A percentile compares a stretch with the other conserved stretches of the same genome.
These are phyloP conservation scores for Drosophila parvula DNA, from an alignment of 1,140 invertebrate genomes.

Conservation along the genomic window DNA sequence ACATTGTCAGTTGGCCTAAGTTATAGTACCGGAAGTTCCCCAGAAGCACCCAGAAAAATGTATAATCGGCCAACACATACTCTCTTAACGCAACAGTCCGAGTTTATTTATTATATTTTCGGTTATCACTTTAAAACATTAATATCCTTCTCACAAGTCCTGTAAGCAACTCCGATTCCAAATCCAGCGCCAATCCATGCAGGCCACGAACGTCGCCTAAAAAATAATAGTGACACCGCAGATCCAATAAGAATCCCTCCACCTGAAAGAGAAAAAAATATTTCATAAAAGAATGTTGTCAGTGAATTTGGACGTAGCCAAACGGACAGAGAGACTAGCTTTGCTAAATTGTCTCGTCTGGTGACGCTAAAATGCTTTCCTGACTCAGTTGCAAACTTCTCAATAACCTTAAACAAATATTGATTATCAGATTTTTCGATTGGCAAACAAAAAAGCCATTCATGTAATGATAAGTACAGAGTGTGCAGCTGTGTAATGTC, in stretches of 20 bases:
- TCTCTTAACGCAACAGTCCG: not conserved
- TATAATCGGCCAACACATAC: not conserved
- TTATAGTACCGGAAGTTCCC: no score
- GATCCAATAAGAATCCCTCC: constrained; percentile 88
- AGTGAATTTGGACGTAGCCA: no score
- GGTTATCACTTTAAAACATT: constrained; percentile 82
- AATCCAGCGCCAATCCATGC: constrained; percentile 89
- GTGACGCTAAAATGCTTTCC: no score
- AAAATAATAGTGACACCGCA: constrained; percentile 89
- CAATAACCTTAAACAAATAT: no score
- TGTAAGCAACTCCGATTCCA: constrained; percentile 90
- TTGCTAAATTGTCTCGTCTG: no score
- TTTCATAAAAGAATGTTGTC: not conserved
- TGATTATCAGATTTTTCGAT: no score
- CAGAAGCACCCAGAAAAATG: not conserved
- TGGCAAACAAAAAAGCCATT: no score
- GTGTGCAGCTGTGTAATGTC: no score
- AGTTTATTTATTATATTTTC: not conserved
- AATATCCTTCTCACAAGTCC: constrained; percentile 89
- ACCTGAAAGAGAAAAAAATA: constrained; percentile 84
- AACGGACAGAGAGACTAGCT: no score
- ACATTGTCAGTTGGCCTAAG: no score
- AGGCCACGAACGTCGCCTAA: constrained; percentile 89
- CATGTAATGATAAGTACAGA: no score
- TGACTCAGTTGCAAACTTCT: no score